A percentile compares a stretch with the other conserved stretches of the same genome.
phyloP scores from a whole-genome alignment of 2,113 vertebrate genomes.

The Cryptomyrus ogoouensis region DNA sequence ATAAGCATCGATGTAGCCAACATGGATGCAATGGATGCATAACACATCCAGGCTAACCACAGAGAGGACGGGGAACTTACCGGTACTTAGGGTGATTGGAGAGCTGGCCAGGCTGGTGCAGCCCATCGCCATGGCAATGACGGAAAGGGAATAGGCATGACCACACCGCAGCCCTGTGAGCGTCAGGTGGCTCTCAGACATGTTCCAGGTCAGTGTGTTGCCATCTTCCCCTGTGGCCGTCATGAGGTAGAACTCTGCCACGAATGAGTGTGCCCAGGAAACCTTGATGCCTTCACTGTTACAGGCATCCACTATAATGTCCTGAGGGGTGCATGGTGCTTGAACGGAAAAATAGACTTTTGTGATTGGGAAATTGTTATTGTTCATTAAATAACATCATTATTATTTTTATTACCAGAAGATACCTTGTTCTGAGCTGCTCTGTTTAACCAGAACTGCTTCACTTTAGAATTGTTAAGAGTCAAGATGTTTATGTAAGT shows the following conservation, averaged over 20 bases:
- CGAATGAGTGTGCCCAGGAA: constrained; percentile 47
- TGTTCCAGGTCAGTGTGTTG: constrained; percentile 34
- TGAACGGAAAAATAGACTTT: constrained; percentile 6
- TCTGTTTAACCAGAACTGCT: background rate
- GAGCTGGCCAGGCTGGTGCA: constrained; percentile 49
- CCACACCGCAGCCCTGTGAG: constrained; percentile 53
- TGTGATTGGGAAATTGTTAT: background rate
- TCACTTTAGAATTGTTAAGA: background rate
- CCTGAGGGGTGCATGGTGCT: constrained; percentile 61
- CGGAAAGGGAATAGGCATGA: constrained; percentile 43
- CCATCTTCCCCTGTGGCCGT: constrained; percentile 46
- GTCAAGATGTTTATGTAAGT: background rate
- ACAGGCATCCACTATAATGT: constrained; percentile 42
- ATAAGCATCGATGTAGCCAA: background rate
- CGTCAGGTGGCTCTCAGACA: constrained; percentile 46
- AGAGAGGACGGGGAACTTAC: constrained; percentile 28
- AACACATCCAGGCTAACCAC: background rate
- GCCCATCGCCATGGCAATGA: constrained; percentile 46
- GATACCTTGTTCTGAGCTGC: background rate
- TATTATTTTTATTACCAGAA: background rate
- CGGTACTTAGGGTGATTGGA: constrained; percentile 41
- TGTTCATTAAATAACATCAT: background rate
- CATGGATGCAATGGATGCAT: background rate
- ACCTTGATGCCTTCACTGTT: constrained; percentile 33
- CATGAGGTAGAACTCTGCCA: constrained; percentile 51